Percentiles rank a stretch among this genome's conserved stretches.
These are phyloP conservation scores for Eidolon helvum DNA, from an alignment of 2,113 vertebrate genomes.

Conservation along the genomic window DNA sequence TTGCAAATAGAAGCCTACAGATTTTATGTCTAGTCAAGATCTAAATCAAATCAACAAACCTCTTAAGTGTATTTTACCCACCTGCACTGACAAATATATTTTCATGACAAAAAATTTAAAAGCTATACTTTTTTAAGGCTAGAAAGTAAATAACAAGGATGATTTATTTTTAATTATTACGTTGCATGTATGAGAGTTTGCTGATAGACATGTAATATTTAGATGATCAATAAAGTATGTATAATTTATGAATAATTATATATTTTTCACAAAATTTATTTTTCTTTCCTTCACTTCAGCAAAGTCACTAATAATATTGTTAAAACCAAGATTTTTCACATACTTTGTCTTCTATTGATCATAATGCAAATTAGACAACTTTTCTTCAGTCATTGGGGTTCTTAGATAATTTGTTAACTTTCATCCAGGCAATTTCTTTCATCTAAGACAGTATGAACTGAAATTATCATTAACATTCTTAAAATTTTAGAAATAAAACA, in stretches of 20 bases:
- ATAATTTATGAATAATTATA: neutral
- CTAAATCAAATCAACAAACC: neutral
- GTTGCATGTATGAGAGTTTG: neutral
- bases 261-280: neutral
- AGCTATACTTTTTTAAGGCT: neutral
- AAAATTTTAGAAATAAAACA: neutral
- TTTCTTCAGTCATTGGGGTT: neutral
- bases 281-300: conserved; percentile 8
- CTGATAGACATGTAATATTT: neutral
- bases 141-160: neutral
- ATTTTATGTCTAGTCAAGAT: neutral
- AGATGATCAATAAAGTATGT: neutral
- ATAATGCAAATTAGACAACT: neutral
- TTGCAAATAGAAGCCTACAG: neutral
- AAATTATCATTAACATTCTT: neutral
- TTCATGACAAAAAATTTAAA: neutral
- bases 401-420: neutral
- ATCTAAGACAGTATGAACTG: neutral
- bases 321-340: neutral
- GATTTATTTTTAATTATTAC: neutral
- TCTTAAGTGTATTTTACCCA: neutral
- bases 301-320: neutral
- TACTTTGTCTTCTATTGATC: neutral
- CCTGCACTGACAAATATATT: neutral
- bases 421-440: neutral